phyloP scores from a whole-genome alignment of 2,797 vertebrate genomes.

The Etheostoma nigrum region DNA sequence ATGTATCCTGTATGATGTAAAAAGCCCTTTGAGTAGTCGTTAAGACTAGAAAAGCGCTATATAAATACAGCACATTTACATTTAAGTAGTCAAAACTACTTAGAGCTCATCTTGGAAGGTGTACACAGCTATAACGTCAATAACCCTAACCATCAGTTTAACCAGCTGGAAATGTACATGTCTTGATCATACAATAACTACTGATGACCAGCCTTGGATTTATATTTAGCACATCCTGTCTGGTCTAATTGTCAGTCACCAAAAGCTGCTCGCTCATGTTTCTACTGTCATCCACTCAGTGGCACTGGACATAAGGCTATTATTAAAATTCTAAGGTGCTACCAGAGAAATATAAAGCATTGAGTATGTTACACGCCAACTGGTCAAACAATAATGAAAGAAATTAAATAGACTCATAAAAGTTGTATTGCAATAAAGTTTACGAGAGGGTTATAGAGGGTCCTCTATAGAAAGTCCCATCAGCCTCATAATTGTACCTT shows the following conservation, averaged over 20 bases:
- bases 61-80: no score
- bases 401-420: neutral
- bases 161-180: neutral
- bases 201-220: neutral
- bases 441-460: no score
- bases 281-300: neutral
- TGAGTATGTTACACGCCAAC: neutral
- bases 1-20: no score
- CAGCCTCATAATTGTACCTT: slow-evolving; percentile 28
- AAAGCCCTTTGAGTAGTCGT: no score
- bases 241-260: neutral
- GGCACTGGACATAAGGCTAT: neutral
- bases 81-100: neutral
- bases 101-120: neutral
- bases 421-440: neutral
- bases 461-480: slow-evolving; percentile 2
- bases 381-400: neutral
- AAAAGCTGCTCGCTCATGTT: neutral
- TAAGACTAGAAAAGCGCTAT: no score
- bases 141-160: neutral
- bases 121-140: neutral
- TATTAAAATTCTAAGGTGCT: neutral
- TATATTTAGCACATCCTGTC: neutral
- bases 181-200: neutral
- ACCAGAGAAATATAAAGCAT: neutral